Evolutionary conservation across 2,113 vertebrate genomes (phyloP), one percentile per base, ranked within the genome.

Genomic region (Oplegnathus fasciatus): DNA sequence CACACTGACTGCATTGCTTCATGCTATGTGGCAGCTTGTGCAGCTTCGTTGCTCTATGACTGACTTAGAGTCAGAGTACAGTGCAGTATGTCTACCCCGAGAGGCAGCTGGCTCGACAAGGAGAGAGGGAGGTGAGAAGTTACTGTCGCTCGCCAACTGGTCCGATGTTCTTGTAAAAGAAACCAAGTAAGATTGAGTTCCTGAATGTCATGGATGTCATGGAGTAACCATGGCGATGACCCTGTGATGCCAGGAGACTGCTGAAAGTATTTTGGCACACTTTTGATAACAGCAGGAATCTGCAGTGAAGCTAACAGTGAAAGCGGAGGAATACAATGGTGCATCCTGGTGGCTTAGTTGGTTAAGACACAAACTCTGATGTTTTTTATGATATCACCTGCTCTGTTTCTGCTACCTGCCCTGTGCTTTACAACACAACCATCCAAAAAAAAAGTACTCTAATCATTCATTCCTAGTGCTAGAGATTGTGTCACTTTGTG

Each of bases 81-180:
- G 74, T 17, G 13, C 78, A 79, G 65, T 40, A 61, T 68, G 70
- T 82, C 46, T 46, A 26, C 46, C 68, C 71, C 20, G 34, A 72
- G 74, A 69, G 69, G 42, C 87, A 88, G 85, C 70, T 67, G 81
- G 77, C 73, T 62, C 32, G 79, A 83, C 73, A 75, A 20, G 50
- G 6, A 90, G 46, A 77, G 79, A 85, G 46, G 87, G 81, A 86
- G 75, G 88, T 91, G 87, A 92, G 80, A 92, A 85, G 70, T 57
- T 78, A 82, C 75, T 24, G 76, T 61, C 14, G 9, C 55, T 85
- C 32, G 2, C 84, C 82, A 86, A 85, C 85, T 90, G 85, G 8
- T 78, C 80, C 28, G 42, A 76, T 62, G 26, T 68, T 64, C 54
- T 50, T 73, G 54, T 40, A 30, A 62, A 85, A 78, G 24, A 75